These are phyloP conservation scores for Oenanthe melanoleuca DNA, from an alignment of 2,113 vertebrate genomes.

Conservation along the genomic window DNA sequence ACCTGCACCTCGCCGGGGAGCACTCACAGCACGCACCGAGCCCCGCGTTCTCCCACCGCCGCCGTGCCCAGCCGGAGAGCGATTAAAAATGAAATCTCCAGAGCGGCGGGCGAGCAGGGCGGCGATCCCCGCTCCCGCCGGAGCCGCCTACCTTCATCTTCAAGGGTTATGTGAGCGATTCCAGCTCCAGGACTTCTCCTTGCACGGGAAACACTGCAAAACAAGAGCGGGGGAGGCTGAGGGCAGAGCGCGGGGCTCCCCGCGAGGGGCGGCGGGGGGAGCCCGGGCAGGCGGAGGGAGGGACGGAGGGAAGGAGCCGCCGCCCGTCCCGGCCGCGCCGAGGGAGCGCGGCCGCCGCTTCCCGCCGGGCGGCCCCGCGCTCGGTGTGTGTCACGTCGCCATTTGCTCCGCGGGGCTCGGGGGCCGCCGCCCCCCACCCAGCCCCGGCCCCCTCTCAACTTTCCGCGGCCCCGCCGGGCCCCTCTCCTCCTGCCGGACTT, in stretches of 20 bases:
- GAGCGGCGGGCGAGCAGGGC: not conserved
- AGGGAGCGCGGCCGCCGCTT: not conserved
- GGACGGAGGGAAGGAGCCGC: not conserved
- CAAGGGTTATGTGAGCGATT: constrained; percentile 86
- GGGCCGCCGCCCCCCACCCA: no score
- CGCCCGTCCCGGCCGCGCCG: constrained; percentile 50
- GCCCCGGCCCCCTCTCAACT: no score
- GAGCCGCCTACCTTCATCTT: constrained; percentile 92
- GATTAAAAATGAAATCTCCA: not conserved
- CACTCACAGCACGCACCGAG: not conserved
- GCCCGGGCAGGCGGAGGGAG: not conserved
- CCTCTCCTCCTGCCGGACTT: no score
- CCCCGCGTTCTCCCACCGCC: not conserved
- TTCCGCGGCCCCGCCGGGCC: no score
- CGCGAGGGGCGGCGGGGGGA: not conserved
- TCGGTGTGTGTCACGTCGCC: no score
- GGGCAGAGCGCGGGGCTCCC: not conserved
- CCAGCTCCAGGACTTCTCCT: constrained; percentile 85
- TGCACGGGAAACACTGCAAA: constrained; percentile 52
- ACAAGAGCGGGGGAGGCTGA: not conserved
- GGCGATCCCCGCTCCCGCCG: not conserved
- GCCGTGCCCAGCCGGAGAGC: not conserved
- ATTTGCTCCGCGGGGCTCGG: no score
- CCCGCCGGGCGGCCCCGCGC: no score
- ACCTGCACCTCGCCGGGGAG: not conserved